Percentiles rank a stretch among this genome's conserved stretches.
These are phyloP conservation scores for Tetropium fuscum DNA, from an alignment of 2,888 invertebrate species.

Conservation along the genomic window DNA sequence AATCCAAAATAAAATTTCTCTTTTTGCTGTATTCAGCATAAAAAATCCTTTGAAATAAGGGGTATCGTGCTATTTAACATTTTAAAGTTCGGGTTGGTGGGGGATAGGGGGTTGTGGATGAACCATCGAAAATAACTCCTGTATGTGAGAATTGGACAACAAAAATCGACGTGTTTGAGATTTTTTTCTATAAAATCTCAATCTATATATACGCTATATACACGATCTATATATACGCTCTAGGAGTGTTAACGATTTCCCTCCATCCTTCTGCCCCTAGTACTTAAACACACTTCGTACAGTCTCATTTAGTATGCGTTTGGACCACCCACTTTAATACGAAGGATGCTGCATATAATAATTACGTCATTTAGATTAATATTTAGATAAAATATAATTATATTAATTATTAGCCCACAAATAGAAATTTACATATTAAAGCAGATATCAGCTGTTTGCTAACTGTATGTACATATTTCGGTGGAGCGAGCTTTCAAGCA, in stretches of 20 bases:
- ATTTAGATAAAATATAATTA: constrained; percentile 52
- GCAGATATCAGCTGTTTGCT: background rate
- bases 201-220: too few relatives aligned
- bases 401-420: constrained; percentile 44
- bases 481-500: too few relatives aligned
- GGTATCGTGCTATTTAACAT: too few relatives aligned
- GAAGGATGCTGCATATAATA: constrained; percentile 42
- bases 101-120: too few relatives aligned
- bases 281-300: constrained; percentile 4
- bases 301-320: constrained; percentile 11
- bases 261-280: background rate
- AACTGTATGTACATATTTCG: background rate
- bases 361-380: constrained; percentile 57
- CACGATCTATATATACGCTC: background rate
- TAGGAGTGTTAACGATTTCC: background rate
- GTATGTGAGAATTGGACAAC: too few relatives aligned
- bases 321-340: constrained; percentile 47
- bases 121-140: too few relatives aligned
- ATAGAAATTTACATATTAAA: constrained; percentile 44
- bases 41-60: too few relatives aligned
- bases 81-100: too few relatives aligned
- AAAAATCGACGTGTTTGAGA: too few relatives aligned
- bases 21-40: too few relatives aligned
- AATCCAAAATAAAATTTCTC: too few relatives aligned
- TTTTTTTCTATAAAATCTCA: too few relatives aligned